Evolutionary conservation across 1,140 invertebrate species (phyloP).

Genomic region (Aphaenogaster ashmeadi): DNA sequence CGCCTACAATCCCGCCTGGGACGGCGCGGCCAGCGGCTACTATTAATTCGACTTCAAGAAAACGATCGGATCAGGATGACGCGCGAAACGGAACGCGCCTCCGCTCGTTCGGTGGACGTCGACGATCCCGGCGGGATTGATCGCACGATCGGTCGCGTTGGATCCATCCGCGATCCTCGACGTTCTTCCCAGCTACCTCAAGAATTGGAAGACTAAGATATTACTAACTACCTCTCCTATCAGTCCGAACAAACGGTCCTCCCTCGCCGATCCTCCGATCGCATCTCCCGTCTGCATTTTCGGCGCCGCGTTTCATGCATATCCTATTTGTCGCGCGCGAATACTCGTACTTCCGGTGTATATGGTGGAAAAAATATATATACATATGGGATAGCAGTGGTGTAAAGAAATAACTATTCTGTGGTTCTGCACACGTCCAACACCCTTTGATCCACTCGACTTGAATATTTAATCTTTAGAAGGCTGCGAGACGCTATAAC

Average conservation of each 20-base stretch:
- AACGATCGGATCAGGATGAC: constrained; percentile 19
- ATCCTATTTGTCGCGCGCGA: constrained; percentile 26
- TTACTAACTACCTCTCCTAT: constrained; percentile 52
- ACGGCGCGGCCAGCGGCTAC: constrained; percentile 56
- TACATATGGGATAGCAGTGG: constrained; percentile 26
- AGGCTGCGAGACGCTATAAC: too few species aligned
- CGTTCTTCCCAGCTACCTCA: constrained; percentile 40
- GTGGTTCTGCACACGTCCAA: background rate
- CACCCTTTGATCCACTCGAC: constrained; percentile 1
- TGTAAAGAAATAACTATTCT: background rate
- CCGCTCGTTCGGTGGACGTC: background rate
- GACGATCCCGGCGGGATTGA: background rate
- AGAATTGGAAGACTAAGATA: constrained; percentile 54
- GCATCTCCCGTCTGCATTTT: background rate
- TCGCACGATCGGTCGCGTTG: background rate
- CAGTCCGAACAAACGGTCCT: background rate
- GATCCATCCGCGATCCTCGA: background rate
- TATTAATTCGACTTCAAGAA: constrained; percentile 57
- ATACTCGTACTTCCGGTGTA: constrained; percentile 40
- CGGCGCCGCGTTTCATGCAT: constrained; percentile 1
- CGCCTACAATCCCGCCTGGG: constrained; percentile 71
- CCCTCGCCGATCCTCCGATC: background rate
- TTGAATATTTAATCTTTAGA: background rate
- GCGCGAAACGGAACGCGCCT: background rate
- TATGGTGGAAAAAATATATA: constrained; percentile 26